These are phyloP conservation scores for Sinella curviseta DNA, from an alignment of 1,140 invertebrate genomes.

Conservation along the genomic window DNA sequence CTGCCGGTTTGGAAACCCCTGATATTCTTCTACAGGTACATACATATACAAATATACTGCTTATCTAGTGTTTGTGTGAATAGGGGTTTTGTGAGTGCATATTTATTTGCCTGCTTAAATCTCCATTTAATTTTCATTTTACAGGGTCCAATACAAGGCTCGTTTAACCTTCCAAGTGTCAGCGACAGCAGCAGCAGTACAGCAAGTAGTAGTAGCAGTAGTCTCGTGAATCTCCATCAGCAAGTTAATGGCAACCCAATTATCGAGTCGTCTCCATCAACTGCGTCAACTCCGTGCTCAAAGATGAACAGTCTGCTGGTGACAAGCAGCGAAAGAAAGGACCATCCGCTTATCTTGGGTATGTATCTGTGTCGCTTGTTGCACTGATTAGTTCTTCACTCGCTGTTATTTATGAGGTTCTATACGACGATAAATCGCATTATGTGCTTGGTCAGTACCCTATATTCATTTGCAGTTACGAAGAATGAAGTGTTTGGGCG, in stretches of 20 bases:
- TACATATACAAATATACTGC: too few relatives aligned
- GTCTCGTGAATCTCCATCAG: not conserved
- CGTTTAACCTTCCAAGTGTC: not conserved
- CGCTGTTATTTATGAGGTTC: not conserved
- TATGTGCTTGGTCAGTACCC: not conserved
- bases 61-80: too few relatives aligned
- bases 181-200: not conserved
- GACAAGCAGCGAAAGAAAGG: not conserved
- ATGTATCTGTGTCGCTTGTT: not conserved
- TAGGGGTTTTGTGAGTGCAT: not conserved
- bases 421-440: too few relatives aligned
- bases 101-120: not conserved
- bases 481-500: slow-evolving; percentile 19
- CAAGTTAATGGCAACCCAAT: not conserved
- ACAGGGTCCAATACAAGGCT: not conserved
- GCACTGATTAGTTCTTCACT: not conserved
- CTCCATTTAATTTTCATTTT: not conserved
- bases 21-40: not conserved
- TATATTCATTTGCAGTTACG: slow-evolving; percentile 14
- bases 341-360: not conserved
- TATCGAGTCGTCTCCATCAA: not conserved
- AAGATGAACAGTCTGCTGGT: not conserved
- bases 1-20: not conserved
- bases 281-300: too few relatives aligned
- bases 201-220: not conserved